These are phyloP conservation scores for Amniataba percoides DNA, from an alignment of 2,797 vertebrate genomes.

Conservation along the genomic window DNA sequence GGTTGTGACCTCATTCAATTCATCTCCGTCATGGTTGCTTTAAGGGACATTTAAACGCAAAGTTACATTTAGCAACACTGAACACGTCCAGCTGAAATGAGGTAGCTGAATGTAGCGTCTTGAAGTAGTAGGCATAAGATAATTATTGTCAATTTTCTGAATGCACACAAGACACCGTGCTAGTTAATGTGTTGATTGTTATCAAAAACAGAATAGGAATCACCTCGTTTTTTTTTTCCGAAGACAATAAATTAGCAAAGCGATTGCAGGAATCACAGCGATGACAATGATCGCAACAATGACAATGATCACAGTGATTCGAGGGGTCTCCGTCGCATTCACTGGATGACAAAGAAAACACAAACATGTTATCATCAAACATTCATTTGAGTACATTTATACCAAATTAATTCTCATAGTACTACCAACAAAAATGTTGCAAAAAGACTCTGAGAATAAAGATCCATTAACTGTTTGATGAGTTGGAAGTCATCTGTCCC, in stretches of 20 bases:
- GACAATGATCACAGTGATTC: fast-evolving
- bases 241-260: too few species aligned
- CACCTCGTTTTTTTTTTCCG: conserved; percentile 12
- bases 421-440: neutral
- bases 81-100: neutral
- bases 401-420: neutral
- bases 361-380: conserved; percentile 8
- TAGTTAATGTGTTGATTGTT: neutral
- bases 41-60: neutral
- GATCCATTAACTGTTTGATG: neutral
- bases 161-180: neutral
- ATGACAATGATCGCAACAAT: neutral
- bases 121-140: neutral
- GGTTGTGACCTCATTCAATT: too few species aligned
- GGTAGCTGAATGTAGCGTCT: neutral
- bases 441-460: neutral
- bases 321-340: fast-evolving
- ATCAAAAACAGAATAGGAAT: conserved; percentile 22
- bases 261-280: too few species aligned
- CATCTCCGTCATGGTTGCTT: neutral
- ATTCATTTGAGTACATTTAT: neutral
- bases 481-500: too few species aligned
- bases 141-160: conserved; percentile 8
- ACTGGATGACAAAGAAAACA: neutral
- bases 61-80: neutral